Evolutionary conservation across 2,113 vertebrate species (phyloP).

Genomic region (Cavia aperea): DNA sequence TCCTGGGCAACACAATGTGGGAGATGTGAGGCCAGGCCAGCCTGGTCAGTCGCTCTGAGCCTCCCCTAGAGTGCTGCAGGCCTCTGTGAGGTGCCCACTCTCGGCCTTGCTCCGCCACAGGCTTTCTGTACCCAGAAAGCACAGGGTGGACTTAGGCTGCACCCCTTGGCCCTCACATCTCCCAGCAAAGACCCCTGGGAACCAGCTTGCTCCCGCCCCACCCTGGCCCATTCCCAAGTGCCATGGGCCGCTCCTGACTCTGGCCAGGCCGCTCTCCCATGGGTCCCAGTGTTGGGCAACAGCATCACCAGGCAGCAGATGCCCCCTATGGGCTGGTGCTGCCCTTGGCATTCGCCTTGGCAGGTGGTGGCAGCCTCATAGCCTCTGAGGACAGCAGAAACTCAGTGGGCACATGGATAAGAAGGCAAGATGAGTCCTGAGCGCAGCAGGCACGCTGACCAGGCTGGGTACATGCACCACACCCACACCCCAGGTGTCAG

Average conservation of each 20-base stretch:
- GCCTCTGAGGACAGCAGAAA: background rate
- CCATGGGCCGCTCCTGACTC: background rate
- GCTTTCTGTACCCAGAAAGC: background rate
- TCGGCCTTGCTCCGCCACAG: background rate
- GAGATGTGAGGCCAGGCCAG: background rate
- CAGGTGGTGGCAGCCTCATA: background rate
- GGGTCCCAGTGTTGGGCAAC: background rate
- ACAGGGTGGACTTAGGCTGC: no score
- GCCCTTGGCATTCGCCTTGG: background rate
- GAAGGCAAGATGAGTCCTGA: background rate
- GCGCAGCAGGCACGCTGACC: background rate
- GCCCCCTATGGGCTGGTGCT: background rate
- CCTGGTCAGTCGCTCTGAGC: background rate
- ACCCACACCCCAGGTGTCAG: background rate
- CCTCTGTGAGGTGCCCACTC: no score
- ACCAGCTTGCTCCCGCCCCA: background rate
- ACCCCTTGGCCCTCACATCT: no score
- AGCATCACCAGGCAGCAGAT: background rate
- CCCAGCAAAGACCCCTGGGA: background rate
- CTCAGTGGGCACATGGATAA: background rate
- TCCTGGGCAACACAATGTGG: background rate
- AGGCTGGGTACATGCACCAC: background rate
- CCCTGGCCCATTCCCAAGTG: background rate
- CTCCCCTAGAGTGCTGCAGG: background rate
- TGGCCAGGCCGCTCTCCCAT: background rate